These are phyloP conservation scores for Tetramorium bicarinatum DNA, from an alignment of 2,888 invertebrate species.

Conservation along the genomic window DNA sequence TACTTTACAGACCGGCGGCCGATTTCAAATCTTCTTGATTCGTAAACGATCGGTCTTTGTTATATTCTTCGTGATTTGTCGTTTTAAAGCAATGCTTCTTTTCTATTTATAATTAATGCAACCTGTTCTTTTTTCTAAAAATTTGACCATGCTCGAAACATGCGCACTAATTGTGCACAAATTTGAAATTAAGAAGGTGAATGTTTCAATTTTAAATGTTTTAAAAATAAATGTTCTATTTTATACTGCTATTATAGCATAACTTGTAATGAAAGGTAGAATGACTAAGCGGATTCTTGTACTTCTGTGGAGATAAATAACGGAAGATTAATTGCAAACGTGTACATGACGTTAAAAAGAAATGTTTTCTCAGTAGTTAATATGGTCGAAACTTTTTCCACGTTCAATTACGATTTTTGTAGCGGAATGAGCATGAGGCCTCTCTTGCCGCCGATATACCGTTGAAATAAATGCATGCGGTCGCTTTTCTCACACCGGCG, in stretches of 20 bases:
- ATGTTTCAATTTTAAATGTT: background rate
- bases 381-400: background rate
- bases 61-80: background rate
- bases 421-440: background rate
- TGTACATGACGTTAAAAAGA: background rate
- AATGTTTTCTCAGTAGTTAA: background rate
- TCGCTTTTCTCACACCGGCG: slow-evolving; percentile 47
- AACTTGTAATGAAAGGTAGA: too few species aligned
- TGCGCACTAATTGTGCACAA: background rate
- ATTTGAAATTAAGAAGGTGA: background rate
- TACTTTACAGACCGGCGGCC: too few species aligned
- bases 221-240: background rate
- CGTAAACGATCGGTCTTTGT: background rate
- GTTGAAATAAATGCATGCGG: slow-evolving; percentile 53
- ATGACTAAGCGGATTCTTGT: background rate
- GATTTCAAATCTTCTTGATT: background rate
- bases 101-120: background rate
- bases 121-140: background rate
- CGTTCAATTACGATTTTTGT: slow-evolving; percentile 13
- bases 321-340: background rate
- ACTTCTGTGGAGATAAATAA: background rate
- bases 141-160: background rate
- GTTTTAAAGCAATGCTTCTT: background rate
- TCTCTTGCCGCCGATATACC: slow-evolving; percentile 5
- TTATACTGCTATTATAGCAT: background rate